These are phyloP conservation scores for Stegodyphus dumicola DNA, from an alignment of 1,140 invertebrate species.

Conservation along the genomic window DNA sequence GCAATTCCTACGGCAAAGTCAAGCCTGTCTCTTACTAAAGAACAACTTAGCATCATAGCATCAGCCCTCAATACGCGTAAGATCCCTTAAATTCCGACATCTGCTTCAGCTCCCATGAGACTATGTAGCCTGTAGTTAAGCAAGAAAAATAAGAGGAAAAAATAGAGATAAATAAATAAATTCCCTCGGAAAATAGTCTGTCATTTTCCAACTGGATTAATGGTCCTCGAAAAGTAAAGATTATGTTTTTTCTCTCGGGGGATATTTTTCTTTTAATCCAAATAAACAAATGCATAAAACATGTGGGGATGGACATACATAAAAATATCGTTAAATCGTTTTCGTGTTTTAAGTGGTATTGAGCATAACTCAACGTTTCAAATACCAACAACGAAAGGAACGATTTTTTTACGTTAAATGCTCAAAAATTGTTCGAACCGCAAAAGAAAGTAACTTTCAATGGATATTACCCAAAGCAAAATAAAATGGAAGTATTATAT, in stretches of 20 bases:
- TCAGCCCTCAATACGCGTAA: neutral
- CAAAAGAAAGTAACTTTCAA: too few species aligned
- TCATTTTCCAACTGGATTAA: conserved; percentile 55
- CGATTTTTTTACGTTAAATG: too few species aligned
- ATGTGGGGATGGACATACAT: conserved; percentile 29
- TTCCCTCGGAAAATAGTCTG: conserved; percentile 44
- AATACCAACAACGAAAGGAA: too few species aligned
- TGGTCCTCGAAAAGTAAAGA: conserved; percentile 7
- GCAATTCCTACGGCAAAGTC: too few species aligned
- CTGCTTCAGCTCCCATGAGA: conserved; percentile 16
- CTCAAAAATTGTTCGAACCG: too few species aligned
- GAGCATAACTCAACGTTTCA: too few species aligned
- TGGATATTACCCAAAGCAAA: too few species aligned
- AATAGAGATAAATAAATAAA: conserved; percentile 25
- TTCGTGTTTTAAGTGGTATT: too few species aligned
- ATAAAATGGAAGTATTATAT: too few species aligned
- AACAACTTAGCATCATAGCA: too few species aligned
- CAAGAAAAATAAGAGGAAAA: neutral
- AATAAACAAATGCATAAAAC: neutral
- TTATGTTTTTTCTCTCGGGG: neutral
- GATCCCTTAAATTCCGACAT: neutral
- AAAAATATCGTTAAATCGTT: conserved; percentile 42
- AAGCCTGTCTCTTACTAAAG: too few species aligned
- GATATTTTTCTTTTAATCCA: neutral
- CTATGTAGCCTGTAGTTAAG: neutral